These are phyloP conservation scores for Orussus abietinus DNA, from an alignment of 1,140 invertebrate genomes.

Conservation along the genomic window DNA sequence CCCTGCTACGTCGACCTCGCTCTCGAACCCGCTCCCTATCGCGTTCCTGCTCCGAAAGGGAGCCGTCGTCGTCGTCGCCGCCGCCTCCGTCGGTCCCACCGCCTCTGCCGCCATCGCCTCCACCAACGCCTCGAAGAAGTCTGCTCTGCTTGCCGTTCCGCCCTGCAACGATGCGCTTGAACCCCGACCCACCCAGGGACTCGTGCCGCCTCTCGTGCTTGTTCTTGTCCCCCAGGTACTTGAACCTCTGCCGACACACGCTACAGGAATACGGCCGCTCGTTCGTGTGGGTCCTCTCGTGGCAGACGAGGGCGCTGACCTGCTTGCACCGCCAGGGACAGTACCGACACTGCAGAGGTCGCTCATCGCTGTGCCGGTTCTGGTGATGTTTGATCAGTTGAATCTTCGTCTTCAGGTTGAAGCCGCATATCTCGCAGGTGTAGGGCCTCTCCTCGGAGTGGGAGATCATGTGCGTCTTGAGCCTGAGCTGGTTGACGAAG, in stretches of 20 bases:
- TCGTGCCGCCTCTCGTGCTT: conserved; percentile 50
- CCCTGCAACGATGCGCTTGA: conserved; percentile 44
- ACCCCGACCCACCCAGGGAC: conserved; percentile 45
- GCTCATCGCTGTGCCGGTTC: conserved; percentile 47
- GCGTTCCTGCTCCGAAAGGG: conserved; percentile 33
- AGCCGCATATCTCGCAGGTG: conserved; percentile 46
- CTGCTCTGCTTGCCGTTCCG: conserved; percentile 33
- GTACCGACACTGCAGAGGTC: conserved; percentile 45
- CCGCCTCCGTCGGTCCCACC: conserved; percentile 18
- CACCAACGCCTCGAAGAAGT: conserved; percentile 17
- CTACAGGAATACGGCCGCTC: conserved; percentile 96
- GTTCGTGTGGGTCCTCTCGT: conserved; percentile 96
- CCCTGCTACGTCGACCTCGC: too few species aligned
- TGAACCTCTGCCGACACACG: conserved; percentile 94
- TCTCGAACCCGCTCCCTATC: conserved; percentile 7
- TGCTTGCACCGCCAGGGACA: conserved; percentile 51
- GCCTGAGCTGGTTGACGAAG: conserved; percentile 48
- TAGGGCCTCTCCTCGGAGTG: conserved; percentile 49
- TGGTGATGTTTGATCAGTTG: conserved; percentile 52
- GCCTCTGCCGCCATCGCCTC: conserved; percentile 30
- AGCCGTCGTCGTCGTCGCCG: conserved; percentile 27
- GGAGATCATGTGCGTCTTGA: conserved; percentile 52
- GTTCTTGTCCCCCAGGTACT: conserved; percentile 76
- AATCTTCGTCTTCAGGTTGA: conserved; percentile 51
- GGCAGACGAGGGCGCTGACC: conserved; percentile 55